Base-by-base conservation (phyloP, 1,140 invertebrate species). In the Helicoverpa armigera region DNA sequence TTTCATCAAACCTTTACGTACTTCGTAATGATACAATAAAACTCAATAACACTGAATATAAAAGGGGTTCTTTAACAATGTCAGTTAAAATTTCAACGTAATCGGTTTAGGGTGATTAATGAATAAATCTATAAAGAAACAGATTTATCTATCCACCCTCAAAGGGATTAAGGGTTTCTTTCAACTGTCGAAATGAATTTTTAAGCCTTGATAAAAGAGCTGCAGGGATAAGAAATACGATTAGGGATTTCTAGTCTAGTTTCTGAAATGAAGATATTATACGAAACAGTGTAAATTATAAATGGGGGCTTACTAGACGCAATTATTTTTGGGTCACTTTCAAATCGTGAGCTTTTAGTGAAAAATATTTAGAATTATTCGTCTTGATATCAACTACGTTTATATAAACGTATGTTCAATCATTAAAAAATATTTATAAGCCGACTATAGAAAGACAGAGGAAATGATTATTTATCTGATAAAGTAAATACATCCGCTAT, bases 51-150 rank as follows among this genome's bases (percentile, higher is more conserved):
- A 53, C 4, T 65, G 18, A 63, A 77, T 13, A 43, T 13, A 67
- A 67, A 77, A 77, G 29, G 35, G 61, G 23, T 43, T 74, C 70
- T 54, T 43, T 77, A n/a, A 77, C 58, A 77, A 63, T 74, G 54
- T 78, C 80, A 79, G 81, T 84, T 80, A 84, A 76, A 84, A 80
- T 78, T 65, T 79, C 54, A 72, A 78, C 58, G 48, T 79, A 82
- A 86, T 82, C 81, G 54, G 61, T 84, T 86, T 82, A 74, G 43
- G 69, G 70, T 81, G 85, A 84, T 83, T 84, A 86, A 80, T 70
- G 80, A 72, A 79, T 83, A 80, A 84, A 81, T 79, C 82, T 79
- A 81, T 86, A 86, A 82, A 70, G 81, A 78, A 80, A 85, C 61
- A 82, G 78, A 82, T 86, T 86, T 76, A 75, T 79, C 29, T 69